A percentile compares a stretch with the other conserved stretches of the same genome.
Conservation (phyloP, 2,888 invertebrate genomes). For the Pammene aurita region DNA sequence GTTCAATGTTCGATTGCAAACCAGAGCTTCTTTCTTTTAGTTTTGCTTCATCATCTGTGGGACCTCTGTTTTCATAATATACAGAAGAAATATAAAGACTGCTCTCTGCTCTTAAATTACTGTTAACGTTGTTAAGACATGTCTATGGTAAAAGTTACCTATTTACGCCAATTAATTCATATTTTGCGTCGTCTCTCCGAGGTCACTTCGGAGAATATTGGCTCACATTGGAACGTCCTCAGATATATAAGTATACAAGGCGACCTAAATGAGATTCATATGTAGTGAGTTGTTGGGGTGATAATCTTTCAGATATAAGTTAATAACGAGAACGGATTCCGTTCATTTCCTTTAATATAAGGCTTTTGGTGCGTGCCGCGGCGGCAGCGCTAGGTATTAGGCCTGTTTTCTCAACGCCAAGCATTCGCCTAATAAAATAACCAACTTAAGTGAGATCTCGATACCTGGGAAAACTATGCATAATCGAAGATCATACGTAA, state of each 20-base stretch:
- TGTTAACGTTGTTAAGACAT: too few species aligned
- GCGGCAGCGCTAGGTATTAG: conserved; percentile 49
- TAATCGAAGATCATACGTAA: neutral
- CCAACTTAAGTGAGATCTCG: neutral
- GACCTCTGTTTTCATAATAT: too few species aligned
- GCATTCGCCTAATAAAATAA: neutral
- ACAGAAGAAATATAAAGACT: too few species aligned
- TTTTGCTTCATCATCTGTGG: too few species aligned
- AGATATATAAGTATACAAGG: neutral
- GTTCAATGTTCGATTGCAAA: too few species aligned
- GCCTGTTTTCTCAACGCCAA: conserved; percentile 17
- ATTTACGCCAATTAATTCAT: too few species aligned
- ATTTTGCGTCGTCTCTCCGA: too few species aligned
- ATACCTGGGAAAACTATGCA: neutral
- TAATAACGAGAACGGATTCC: conserved; percentile 22
- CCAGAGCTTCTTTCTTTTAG: too few species aligned
- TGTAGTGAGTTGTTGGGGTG: conserved; percentile 3
- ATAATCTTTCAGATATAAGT: conserved; percentile 19
- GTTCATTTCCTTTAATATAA: conserved; percentile 35
- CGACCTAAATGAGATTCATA: conserved; percentile 15
- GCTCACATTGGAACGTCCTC: neutral
- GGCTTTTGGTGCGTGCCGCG: conserved; percentile 49
- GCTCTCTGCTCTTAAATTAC: too few species aligned
- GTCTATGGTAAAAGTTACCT: too few species aligned
- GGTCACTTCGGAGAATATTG: too few species aligned